A percentile compares a stretch with the other conserved stretches of the same genome.
These are phyloP conservation scores for Operophtera brumata DNA, from an alignment of 2,888 invertebrate genomes.

Conservation along the genomic window DNA sequence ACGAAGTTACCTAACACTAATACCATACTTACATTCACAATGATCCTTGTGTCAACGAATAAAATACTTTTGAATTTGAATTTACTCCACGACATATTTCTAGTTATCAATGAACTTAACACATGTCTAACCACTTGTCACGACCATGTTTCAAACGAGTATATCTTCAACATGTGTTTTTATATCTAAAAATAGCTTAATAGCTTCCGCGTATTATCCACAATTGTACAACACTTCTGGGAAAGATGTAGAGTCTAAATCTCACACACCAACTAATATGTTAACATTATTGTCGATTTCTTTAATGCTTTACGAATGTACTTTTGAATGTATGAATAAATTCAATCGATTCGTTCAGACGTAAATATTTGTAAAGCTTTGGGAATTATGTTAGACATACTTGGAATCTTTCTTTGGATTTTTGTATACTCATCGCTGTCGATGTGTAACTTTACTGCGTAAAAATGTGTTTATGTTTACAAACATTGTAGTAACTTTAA, in stretches of 20 bases:
- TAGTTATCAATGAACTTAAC: constrained; percentile 26
- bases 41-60: too few relatives aligned
- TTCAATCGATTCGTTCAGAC: constrained; percentile 35
- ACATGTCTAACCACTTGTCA: constrained; percentile 27
- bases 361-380: constrained; percentile 37
- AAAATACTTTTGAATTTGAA: too few relatives aligned
- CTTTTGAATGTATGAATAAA: constrained; percentile 36
- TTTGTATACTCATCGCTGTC: constrained; percentile 4
- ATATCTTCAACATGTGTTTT: constrained; percentile 35
- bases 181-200: constrained; percentile 39
- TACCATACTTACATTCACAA: too few relatives aligned
- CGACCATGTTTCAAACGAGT: constrained; percentile 7
- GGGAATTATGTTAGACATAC: constrained; percentile 19
- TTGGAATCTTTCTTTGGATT: constrained; percentile 20
- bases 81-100: constrained; percentile 2
- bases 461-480: constrained; percentile 10
- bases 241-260: constrained; percentile 42
- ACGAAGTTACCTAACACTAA: background rate
- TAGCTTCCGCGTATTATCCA: constrained; percentile 49
- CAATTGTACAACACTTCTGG: constrained; percentile 36
- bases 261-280: constrained; percentile 52
- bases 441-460: constrained; percentile 1
- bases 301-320: constrained; percentile 39
- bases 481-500: background rate
- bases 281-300: constrained; percentile 50